Conservation (phyloP, 1,140 invertebrate genomes). For the Listronotus bonariensis region DNA sequence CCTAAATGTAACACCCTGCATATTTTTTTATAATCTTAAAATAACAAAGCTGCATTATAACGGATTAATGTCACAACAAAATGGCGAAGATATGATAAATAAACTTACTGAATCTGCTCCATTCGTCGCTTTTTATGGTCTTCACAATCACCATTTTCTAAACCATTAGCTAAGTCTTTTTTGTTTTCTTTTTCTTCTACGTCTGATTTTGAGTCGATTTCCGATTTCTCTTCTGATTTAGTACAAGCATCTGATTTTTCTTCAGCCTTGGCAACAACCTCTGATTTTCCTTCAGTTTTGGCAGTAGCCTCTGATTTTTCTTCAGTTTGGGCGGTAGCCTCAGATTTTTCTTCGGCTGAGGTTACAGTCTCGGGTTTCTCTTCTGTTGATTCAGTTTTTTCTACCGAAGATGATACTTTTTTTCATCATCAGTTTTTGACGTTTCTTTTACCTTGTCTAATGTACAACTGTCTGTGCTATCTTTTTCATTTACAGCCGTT, state of each 20-base stretch:
- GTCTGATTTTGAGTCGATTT: background rate
- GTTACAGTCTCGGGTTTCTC: background rate
- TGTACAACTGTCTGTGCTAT: too few relatives aligned
- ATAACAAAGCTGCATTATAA: too few relatives aligned
- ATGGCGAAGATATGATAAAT: too few relatives aligned
- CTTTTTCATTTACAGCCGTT: too few relatives aligned
- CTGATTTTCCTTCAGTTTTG: background rate
- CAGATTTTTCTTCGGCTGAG: constrained; percentile 1
- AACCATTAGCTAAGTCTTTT: constrained; percentile 29
- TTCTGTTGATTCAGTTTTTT: background rate
- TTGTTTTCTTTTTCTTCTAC: constrained; percentile 33
- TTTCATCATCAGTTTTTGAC: background rate
- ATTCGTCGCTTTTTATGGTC: background rate
- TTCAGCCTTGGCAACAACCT: background rate
- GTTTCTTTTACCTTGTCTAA: background rate
- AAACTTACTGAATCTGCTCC: constrained; percentile 19
- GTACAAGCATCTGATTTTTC: constrained; percentile 1
- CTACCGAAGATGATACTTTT: too few relatives aligned
- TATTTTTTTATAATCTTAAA: too few relatives aligned
- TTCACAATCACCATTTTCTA: constrained; percentile 22
- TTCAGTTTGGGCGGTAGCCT: background rate
- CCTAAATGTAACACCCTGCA: too few relatives aligned
- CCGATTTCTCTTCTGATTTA: background rate
- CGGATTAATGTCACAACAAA: too few relatives aligned
- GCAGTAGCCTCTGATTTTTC: background rate